Evolutionary conservation across 2,113 vertebrate species (phyloP), one percentile per base, ranked within the genome.

Genomic region (Xerus inauris): DNA sequence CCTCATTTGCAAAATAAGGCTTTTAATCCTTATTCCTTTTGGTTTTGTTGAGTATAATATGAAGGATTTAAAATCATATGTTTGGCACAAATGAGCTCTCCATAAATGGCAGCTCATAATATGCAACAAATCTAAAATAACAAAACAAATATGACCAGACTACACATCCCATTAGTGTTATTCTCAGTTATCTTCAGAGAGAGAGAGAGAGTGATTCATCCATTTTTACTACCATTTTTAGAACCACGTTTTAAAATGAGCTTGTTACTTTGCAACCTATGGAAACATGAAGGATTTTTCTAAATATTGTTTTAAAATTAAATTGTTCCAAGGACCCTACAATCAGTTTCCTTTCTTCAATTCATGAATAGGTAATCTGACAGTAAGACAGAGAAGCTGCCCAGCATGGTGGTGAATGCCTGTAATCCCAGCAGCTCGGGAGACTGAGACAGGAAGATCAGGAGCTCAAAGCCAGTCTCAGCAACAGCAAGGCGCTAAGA

Each of bases 221-320:
- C n/a, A 54, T 87, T 87, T 91, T 42, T 92, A 24, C 24, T 51
- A 30, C 24, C 94, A 69, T 71, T 87, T 87, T 96, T 69, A 90
- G 54, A 79, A 64, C 19, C 28, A 1, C 14, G 72, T 86, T 72
- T 82, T 38, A 64, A 51, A 73, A 42, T 35, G 10, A 87, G 16
- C 22, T 49, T 0, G n/a, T 79, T 75, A 80, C 32, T 75, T 1
- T 64, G 72, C 17, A 57, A 73, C 45, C 47, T 42, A n/a, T 84
- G 26, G 47, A 93, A 82, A 97, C 7, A 73, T 12, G 32, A 92
- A 86, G 20, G 6, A 45, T 77, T 88, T 64, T 40, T 80, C 8
- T 40, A 93, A 64, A 0, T 86, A 26, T 38, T 73, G 82, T 82
- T 91, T 92, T 82, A 64, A 64, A 75, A 84, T 73, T 59, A 81